Conservation (phyloP, 1,140 invertebrate species). For the Eurytemora carolleeae region DNA sequence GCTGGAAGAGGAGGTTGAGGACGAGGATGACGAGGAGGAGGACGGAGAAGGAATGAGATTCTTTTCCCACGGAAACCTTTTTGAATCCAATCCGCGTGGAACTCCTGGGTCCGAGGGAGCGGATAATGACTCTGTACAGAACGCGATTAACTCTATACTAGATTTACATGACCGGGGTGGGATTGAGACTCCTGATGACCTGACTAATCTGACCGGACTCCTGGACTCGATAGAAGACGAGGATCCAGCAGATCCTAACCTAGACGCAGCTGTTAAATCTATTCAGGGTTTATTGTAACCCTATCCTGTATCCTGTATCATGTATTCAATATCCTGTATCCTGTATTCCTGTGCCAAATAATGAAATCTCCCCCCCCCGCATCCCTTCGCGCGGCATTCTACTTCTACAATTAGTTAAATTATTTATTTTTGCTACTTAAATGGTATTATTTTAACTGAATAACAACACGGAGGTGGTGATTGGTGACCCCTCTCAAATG, state of each 20-base stretch:
- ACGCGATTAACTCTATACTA: constrained; percentile 12
- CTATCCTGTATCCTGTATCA: too few species aligned
- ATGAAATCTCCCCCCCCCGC: too few species aligned
- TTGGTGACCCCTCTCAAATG: too few species aligned
- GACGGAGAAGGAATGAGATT: background rate
- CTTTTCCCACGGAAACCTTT: background rate
- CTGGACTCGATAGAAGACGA: constrained; percentile 12
- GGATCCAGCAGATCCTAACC: background rate
- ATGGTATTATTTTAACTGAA: too few species aligned
- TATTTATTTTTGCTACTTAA: too few species aligned
- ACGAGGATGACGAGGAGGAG: background rate
- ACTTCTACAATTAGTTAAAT: too few species aligned
- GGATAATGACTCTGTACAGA: constrained; percentile 8
- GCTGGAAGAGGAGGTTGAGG: background rate
- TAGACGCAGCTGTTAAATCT: constrained; percentile 13
- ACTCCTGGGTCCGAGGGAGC: background rate
- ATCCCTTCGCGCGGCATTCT: too few species aligned
- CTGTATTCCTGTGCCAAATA: too few species aligned
- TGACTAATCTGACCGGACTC: constrained; percentile 11
- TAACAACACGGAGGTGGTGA: too few species aligned
- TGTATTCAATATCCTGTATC: too few species aligned
- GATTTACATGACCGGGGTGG: constrained; percentile 4
- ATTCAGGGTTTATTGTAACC: constrained; percentile 6
- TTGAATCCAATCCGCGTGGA: background rate
- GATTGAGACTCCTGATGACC: constrained; percentile 11